These are phyloP conservation scores for Synanthedon vespiformis DNA, from an alignment of 2,888 invertebrate species.

Conservation along the genomic window DNA sequence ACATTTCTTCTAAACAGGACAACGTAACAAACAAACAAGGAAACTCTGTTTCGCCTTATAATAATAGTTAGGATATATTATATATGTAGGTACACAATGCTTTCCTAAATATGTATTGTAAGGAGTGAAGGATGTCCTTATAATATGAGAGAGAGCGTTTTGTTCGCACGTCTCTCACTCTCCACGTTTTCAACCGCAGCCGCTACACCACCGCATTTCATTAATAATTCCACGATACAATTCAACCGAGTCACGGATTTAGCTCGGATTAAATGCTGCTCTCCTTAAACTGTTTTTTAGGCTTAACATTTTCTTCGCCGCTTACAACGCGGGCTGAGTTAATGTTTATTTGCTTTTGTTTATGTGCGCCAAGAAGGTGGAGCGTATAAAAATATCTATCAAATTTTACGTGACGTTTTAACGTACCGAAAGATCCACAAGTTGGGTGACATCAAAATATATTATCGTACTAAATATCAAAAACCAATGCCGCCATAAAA, in stretches of 20 bases:
- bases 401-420: not conserved
- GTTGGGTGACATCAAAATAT: conserved; percentile 29
- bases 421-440: not conserved
- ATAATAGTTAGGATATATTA: too few relatives aligned
- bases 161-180: too few relatives aligned
- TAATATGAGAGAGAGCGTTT: too few relatives aligned
- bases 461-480: conserved; percentile 44
- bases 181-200: conserved; percentile 11
- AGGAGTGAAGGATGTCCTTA: too few relatives aligned
- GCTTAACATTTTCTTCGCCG: too few relatives aligned
- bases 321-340: too few relatives aligned
- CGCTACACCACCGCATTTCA: conserved; percentile 24
- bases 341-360: not conserved
- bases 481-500: conserved; percentile 46
- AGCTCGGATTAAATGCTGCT: not conserved
- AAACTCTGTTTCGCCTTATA: too few relatives aligned
- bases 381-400: not conserved
- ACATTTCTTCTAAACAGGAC: too few relatives aligned
- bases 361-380: not conserved
- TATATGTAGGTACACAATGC: too few relatives aligned
- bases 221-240: conserved; percentile 28
- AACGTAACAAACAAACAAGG: too few relatives aligned
- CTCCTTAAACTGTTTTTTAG: not conserved
- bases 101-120: too few relatives aligned
- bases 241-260: conserved; percentile 16